Evolutionary conservation across 2,888 invertebrate genomes (phyloP), one percentile per base, ranked within the genome.

Genomic region (Lochmaea capreae): DNA sequence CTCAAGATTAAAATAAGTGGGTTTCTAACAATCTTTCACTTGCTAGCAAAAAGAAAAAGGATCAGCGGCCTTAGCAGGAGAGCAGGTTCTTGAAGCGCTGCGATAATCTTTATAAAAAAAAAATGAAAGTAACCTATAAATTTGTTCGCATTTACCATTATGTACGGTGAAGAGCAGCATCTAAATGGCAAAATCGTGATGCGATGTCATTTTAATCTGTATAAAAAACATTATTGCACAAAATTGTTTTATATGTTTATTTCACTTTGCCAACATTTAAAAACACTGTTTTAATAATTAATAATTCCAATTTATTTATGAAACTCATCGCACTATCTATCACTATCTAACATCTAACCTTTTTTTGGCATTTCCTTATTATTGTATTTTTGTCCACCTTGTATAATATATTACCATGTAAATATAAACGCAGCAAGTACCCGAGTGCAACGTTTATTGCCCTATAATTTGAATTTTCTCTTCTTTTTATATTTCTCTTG

Each of bases 371-470:
- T 33, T 43, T 43, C 49, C 14, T 49, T 12, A 4, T 46, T 46
- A 3, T 14, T 58, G 4, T 18, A 14, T 58, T 12, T 22, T 9
- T 18, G 22, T 58, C 2, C 58, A 58, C 58, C 26, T 3, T 22
- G 58, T 58, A 58, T n/a, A n/a, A n/a, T 22, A 26, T 14, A 12
- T 58, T 58, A 58, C 18, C 12, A 58, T 58, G 26, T 22, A 58
- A 22, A 26, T 26, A 26, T 6, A 22, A 10, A 0, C 26, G 26
- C 26, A 65, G 65, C 39, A 16, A 52, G 65, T 54, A 26, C 16
- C 33, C 65, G 33, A 65, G 71, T 71, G 71, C 71, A 71, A 54
- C 71, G 65, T 52, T 71, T 71, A 71, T 65, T 66, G 59, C 65
- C 65, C 65, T 49, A 71, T 65, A 65, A 65, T 65, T 59, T 66